These are phyloP conservation scores for Ammodytes dubius DNA, from an alignment of 2,113 vertebrate species.

Conservation along the genomic window DNA sequence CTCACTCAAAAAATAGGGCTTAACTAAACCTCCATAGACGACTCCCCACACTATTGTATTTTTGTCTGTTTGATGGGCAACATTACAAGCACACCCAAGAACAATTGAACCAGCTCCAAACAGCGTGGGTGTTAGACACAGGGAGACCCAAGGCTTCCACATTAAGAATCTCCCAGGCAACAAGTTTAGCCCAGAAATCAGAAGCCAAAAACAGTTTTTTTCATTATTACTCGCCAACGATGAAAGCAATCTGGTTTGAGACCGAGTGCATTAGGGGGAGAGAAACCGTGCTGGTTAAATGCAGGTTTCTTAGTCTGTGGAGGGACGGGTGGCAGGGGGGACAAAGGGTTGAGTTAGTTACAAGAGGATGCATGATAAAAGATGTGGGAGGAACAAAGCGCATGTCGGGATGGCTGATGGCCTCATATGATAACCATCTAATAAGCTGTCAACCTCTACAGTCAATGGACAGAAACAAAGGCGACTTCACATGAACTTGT, in stretches of 20 bases:
- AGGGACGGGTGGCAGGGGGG: not conserved
- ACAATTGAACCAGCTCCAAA: slow-evolving; percentile 53
- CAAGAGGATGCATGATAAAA: slow-evolving; percentile 28
- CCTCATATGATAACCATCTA: slow-evolving; percentile 65
- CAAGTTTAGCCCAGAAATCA: slow-evolving; percentile 45
- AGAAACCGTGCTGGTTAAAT: slow-evolving; percentile 5
- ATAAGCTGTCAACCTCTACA: slow-evolving; percentile 54
- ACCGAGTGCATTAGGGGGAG: slow-evolving; percentile 21
- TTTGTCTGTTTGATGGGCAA: slow-evolving; percentile 66
- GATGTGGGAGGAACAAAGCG: slow-evolving; percentile 38
- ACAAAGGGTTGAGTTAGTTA: slow-evolving; percentile 25
- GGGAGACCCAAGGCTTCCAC: slow-evolving; percentile 40
- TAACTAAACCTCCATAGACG: slow-evolving; percentile 73
- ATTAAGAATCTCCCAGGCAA: slow-evolving; percentile 48
- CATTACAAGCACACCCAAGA: slow-evolving; percentile 64
- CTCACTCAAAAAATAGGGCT: slow-evolving; percentile 71
- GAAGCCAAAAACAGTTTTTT: slow-evolving; percentile 32
- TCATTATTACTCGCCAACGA: slow-evolving; percentile 11
- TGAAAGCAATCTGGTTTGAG: slow-evolving; percentile 12
- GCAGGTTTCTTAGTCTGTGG: slow-evolving; percentile 10
- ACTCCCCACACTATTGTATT: slow-evolving; percentile 65
- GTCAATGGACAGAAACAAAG: slow-evolving; percentile 64
- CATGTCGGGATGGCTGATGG: slow-evolving; percentile 12
- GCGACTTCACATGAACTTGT: slow-evolving; percentile 33
- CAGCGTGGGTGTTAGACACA: slow-evolving; percentile 39